Evolutionary conservation across 2,888 invertebrate species (phyloP).

Genomic region (Archips xylosteana): DNA sequence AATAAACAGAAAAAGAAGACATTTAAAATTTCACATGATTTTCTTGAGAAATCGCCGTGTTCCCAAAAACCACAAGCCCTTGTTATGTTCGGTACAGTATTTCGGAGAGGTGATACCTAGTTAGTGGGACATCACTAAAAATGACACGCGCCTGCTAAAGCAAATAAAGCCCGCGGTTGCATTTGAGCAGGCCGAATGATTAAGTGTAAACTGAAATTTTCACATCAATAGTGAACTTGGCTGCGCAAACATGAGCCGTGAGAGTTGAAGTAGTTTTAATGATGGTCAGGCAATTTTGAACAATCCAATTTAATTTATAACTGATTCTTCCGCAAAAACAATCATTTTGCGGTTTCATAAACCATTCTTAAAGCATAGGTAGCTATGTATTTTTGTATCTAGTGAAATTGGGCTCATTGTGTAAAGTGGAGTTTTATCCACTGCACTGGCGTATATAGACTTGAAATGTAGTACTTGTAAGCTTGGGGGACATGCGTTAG

Average conservation of each 20-base stretch:
- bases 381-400: background rate
- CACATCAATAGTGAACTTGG: constrained; percentile 37
- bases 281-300: background rate
- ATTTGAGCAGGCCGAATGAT: constrained; percentile 46
- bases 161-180: constrained; percentile 52
- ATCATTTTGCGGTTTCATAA: background rate
- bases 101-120: constrained; percentile 48
- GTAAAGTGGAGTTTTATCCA: background rate
- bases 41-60: constrained; percentile 26
- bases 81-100: constrained; percentile 41
- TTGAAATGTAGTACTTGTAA: background rate
- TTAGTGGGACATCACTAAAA: constrained; percentile 60
- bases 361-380: background rate
- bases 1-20: constrained; percentile 42
- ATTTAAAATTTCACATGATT: constrained; percentile 18
- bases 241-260: constrained; percentile 22
- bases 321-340: background rate
- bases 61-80: constrained; percentile 34
- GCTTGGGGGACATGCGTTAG: too few species aligned
- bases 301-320: background rate
- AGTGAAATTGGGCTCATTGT: background rate
- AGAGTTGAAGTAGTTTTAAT: constrained; percentile 30
- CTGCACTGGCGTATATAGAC: background rate
- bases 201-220: constrained; percentile 45
- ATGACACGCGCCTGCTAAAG: constrained; percentile 62